These are phyloP conservation scores for Corticium candelabrum DNA, from an alignment of 37 sponge, comb jelly and placozoan genomes.

Conservation along the genomic window DNA sequence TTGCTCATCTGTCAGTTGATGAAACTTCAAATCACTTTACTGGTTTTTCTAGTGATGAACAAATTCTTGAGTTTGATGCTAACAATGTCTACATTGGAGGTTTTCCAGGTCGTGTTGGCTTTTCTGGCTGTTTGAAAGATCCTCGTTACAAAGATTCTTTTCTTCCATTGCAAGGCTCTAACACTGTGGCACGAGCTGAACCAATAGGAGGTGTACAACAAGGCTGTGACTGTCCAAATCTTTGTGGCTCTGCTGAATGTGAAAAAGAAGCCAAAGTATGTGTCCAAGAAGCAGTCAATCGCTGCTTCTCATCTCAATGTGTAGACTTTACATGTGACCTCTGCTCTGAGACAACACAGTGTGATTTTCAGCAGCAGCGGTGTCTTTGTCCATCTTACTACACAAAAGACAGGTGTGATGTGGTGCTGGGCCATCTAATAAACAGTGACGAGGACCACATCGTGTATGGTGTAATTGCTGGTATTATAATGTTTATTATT, in stretches of 20 bases:
- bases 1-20: not conserved
- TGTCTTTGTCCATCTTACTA: not conserved
- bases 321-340: not conserved
- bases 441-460: not conserved
- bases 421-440: no score
- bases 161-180: not conserved
- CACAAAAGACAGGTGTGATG: not conserved
- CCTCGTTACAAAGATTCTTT: not conserved
- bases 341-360: not conserved
- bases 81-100: not conserved
- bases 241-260: not conserved
- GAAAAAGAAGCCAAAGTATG: not conserved
- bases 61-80: not conserved
- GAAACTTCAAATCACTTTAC: not conserved
- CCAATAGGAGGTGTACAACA: not conserved
- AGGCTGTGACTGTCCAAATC: not conserved
- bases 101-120: not conserved
- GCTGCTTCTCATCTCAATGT: not conserved
- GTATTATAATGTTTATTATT: not conserved
- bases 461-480: not conserved
- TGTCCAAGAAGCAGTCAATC: not conserved
- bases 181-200: not conserved
- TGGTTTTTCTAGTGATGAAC: not conserved
- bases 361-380: not conserved
- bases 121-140: constrained; percentile 5